Evolutionary conservation across 2,113 vertebrate genomes (phyloP), one percentile per base, ranked within the genome.

Genomic region (Xenopus borealis): DNA sequence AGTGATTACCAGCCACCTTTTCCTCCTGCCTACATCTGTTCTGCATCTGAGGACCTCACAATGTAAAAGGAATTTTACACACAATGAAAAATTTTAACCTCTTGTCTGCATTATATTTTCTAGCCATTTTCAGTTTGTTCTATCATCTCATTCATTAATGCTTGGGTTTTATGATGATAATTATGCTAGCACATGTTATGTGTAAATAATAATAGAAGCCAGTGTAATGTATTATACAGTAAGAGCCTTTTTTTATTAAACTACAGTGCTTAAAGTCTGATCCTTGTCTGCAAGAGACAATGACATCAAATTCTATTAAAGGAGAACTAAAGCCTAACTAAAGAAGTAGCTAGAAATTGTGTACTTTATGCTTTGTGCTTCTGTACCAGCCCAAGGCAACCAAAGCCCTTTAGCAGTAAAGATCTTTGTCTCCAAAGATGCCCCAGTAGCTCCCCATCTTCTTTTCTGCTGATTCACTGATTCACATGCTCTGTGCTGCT

Each of bases 51-150:
- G 86, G 85, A 88, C 89, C 83, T 87, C 84, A 88, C 88, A 88
- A 86, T 84, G 89, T 87, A 86, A 88, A 88, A 89, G 47, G 19
- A 52, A 85, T 88, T 91, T 90, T 90, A 91, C 84, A 89, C 85
- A 86, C 88, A 83, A 77, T 14, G 85, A 90, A 90, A 87, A 88
- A 86, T 90, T 91, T 92, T 90, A 92, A 93, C 91, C 90, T 91
- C 88, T 89, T 89, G 88, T 85, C 90, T 90, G 89, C 88, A 89
- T 91, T 86, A 88, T 3, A 33, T 86, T 88, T 84, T 40, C 72
- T 58, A 85, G 84, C 86, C 85, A 82, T 71, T 75, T 53, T 17
- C 33, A 40, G 8, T 40, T 74, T 63, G 30, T 81, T 78, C 82
- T 40, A 80, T 83, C 85, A 70, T 16, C 13, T 17, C 65, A 88